Evolutionary conservation across 2,888 invertebrate genomes (phyloP).

Genomic region (Liposcelis brunnea): DNA sequence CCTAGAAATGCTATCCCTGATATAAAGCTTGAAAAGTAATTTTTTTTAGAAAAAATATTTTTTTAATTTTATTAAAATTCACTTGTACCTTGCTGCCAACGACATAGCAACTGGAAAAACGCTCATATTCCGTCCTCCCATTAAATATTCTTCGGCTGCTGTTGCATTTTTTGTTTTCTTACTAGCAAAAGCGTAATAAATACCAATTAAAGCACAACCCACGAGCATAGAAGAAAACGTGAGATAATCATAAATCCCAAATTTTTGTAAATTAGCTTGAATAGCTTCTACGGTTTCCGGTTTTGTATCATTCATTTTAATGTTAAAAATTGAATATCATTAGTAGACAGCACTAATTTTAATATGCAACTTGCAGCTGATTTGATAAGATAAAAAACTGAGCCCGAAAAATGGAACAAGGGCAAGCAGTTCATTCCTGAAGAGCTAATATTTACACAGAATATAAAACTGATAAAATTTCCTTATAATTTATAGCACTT

Average conservation of each 20-base stretch:
- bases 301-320: too few species aligned
- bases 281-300: slow-evolving; percentile 29
- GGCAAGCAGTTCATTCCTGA: too few species aligned
- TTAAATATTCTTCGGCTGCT: slow-evolving; percentile 48
- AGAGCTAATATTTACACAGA: too few species aligned
- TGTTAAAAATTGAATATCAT: too few species aligned
- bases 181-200: slow-evolving; percentile 65
- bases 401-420: too few species aligned
- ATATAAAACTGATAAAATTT: too few species aligned
- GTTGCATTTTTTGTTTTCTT: slow-evolving; percentile 43
- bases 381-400: too few species aligned
- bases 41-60: too few species aligned
- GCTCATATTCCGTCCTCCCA: slow-evolving; percentile 67
- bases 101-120: slow-evolving; percentile 71
- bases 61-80: not conserved
- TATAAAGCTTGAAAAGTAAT: slow-evolving; percentile 47
- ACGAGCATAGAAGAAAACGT: slow-evolving; percentile 61
- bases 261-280: slow-evolving; percentile 39
- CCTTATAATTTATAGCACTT: too few species aligned
- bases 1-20: slow-evolving; percentile 64
- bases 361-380: too few species aligned
- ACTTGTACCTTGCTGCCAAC: slow-evolving; percentile 54
- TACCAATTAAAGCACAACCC: slow-evolving; percentile 59
- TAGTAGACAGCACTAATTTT: too few species aligned
- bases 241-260: slow-evolving; percentile 56